These are phyloP conservation scores for Macroteleia sp. DNA, from an alignment of 2,888 invertebrate species.

Conservation along the genomic window DNA sequence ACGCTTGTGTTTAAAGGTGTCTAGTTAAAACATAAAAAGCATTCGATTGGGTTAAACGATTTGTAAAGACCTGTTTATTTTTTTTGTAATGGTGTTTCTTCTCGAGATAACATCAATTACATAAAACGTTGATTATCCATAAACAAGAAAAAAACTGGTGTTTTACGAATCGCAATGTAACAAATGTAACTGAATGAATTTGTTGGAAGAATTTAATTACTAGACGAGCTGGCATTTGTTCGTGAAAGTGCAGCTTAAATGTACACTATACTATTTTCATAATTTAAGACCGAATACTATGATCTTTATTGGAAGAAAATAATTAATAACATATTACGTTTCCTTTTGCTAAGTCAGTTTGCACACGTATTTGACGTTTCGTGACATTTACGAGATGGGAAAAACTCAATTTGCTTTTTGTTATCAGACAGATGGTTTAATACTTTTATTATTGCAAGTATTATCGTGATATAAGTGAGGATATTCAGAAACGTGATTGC, in stretches of 20 bases:
- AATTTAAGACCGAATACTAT: conserved; percentile 15
- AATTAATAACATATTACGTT: conserved; percentile 3
- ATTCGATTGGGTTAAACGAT: conserved; percentile 19
- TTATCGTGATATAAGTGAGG: no score
- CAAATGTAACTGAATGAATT: no score
- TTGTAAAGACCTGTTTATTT: not conserved
- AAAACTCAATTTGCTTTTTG: not conserved
- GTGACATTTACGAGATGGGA: not conserved
- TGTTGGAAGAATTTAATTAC: conserved; percentile 24
- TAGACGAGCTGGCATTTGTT: conserved; percentile 45
- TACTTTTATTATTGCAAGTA: not conserved
- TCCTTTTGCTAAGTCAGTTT: not conserved
- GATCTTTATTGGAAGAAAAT: conserved; percentile 17
- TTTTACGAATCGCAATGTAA: no score
- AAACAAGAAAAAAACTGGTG: no score
- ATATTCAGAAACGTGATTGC: no score
- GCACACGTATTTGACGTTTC: not conserved
- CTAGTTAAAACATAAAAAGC: conserved; percentile 5
- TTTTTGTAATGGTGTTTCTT: no score
- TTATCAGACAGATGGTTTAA: not conserved
- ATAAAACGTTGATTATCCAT: no score
- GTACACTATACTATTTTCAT: conserved; percentile 35
- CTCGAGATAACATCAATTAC: no score
- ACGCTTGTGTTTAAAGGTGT: not conserved
- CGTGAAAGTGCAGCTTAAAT: conserved; percentile 41